These are phyloP conservation scores for Drosophila maculinotata DNA, from an alignment of 2,888 invertebrate genomes.

Conservation along the genomic window DNA sequence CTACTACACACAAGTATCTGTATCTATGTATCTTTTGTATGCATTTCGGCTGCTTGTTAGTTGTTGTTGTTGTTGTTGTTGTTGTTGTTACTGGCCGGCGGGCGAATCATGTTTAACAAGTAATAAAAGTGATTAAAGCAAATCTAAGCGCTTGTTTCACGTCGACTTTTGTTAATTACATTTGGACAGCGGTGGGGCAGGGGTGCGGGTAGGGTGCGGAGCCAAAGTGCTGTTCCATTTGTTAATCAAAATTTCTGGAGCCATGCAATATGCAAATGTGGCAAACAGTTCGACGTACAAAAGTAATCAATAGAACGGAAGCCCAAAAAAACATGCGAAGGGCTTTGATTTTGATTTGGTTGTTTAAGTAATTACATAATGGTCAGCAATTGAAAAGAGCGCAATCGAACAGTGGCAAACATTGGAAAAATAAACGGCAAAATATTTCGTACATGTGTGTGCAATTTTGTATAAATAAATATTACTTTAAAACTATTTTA, in stretches of 20 bases:
- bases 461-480: too few relatives aligned
- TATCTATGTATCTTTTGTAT: constrained; percentile 24
- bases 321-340: constrained; percentile 34
- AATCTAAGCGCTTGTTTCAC: constrained; percentile 63
- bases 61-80: too few relatives aligned
- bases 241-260: too few relatives aligned
- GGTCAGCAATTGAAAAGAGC: constrained; percentile 36
- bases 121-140: constrained; percentile 74
- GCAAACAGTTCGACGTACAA: constrained; percentile 21
- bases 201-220: too few relatives aligned
- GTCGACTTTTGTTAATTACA: constrained; percentile 46
- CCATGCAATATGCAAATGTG: constrained; percentile 62
- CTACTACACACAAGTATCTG: constrained; percentile 1
- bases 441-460: too few relatives aligned
- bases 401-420: constrained; percentile 14
- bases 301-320: constrained; percentile 75
- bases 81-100: too few relatives aligned
- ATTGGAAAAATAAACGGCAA: constrained; percentile 7
- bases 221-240: too few relatives aligned
- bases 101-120: constrained; percentile 71
- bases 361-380: constrained; percentile 69
- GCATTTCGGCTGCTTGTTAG: constrained; percentile 31
- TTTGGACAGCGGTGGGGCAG: background rate
- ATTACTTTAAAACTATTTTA: too few relatives aligned
- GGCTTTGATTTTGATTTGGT: constrained; percentile 48